phyloP scores from a whole-genome alignment of 2,888 invertebrate genomes.

The Eupithecia inturbata region DNA sequence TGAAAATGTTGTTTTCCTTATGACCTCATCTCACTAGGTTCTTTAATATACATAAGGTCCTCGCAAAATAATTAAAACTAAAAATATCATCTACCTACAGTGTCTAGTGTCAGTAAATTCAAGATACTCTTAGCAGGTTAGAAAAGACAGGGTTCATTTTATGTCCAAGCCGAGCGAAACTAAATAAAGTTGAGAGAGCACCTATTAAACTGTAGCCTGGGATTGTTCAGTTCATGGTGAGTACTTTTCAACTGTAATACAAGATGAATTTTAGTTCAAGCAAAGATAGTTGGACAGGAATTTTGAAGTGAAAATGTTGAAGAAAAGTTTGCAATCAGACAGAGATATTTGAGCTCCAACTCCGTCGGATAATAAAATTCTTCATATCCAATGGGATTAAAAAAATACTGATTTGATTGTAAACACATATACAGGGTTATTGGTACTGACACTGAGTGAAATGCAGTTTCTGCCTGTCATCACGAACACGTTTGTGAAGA shows the following conservation, averaged over 20 bases:
- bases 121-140: not conserved
- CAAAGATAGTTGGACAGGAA: not conserved
- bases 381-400: not conserved
- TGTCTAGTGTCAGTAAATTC: not conserved
- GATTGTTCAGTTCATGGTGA: not conserved
- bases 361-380: not conserved
- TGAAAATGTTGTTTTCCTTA: conserved; percentile 49
- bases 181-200: not conserved
- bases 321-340: not conserved
- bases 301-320: not conserved
- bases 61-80: not conserved
- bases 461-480: too few relatives aligned
- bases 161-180: not conserved
- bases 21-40: not conserved
- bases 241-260: conserved; percentile 1
- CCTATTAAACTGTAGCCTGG: not conserved
- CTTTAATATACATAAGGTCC: not conserved
- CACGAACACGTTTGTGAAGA: too few relatives aligned
- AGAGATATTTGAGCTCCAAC: not conserved
- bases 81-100: not conserved
- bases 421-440: too few relatives aligned
- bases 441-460: too few relatives aligned
- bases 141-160: not conserved
- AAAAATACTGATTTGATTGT: too few relatives aligned
- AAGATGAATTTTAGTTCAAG: not conserved